Conservation (phyloP, 2,797 vertebrate species). For the Fundulus diaphanus region DNA sequence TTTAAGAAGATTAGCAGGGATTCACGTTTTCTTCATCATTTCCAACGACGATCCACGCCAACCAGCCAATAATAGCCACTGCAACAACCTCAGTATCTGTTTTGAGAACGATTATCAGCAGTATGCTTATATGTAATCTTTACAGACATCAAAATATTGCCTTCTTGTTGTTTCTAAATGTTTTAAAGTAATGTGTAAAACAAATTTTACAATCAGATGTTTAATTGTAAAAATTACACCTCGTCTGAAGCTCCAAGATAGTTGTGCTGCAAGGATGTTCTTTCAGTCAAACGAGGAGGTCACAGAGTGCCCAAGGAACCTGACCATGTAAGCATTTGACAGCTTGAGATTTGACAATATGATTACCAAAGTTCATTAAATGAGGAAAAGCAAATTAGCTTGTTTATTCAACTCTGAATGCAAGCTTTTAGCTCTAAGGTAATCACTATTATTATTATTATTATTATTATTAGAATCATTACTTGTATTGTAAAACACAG, state of each 20-base stretch:
- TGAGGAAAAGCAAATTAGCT: neutral
- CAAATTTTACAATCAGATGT: slow-evolving; percentile 17
- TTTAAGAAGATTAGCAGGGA: slow-evolving; percentile 79
- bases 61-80: slow-evolving; percentile 61
- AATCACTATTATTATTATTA: neutral
- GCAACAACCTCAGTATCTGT: slow-evolving; percentile 26
- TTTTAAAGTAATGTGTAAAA: slow-evolving; percentile 28
- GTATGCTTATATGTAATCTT: slow-evolving; percentile 13
- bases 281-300: neutral
- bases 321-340: neutral
- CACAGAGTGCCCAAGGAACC: neutral
- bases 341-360: neutral
- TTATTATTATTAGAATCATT: neutral
- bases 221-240: neutral
- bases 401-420: neutral
- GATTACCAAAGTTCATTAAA: neutral
- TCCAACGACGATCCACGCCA: slow-evolving; percentile 63
- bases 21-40: slow-evolving; percentile 74
- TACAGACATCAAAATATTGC: slow-evolving; percentile 41
- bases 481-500: neutral
- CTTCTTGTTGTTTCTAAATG: slow-evolving; percentile 12
- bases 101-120: slow-evolving; percentile 37
- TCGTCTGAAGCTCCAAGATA: neutral
- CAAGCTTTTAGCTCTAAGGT: too few relatives aligned
- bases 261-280: neutral